Base-by-base conservation (phyloP, 1,140 invertebrate species). In the Antheraea pernyi region DNA sequence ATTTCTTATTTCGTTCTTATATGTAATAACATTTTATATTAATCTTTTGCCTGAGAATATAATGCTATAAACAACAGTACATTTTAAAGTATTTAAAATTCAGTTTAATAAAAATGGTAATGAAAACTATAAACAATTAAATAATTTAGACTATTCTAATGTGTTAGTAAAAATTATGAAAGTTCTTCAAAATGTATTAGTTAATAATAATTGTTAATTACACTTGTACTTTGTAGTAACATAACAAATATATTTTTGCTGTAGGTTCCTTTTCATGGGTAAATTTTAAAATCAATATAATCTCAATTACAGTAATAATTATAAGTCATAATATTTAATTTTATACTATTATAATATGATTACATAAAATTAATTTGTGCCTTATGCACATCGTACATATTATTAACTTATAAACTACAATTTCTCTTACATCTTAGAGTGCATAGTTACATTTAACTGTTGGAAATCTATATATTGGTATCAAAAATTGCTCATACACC, bases 401-500 rank as follows among this genome's bases (percentile, higher is more conserved):
- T 63, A 37, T 37, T 63, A 19, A 16, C 16, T 63, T 63, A 37
- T 30, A 22, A 37, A 37, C 36, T 53, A 53, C 13, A 53, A 53
- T 53, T 53, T 53, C 46, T 53, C 7, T 13, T 16, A 13, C 46
- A 53, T 16, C 46, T 53, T 53, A 13, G 46, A 53, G 46, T 53
- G 16, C 46, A 16, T 53, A 53, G 11, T 53, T 10, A 42, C 11
- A 42, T 8, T 53, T 53, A 53, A 6, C 13, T 53, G 46, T 63
- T 4, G 61, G 61, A 37, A 36, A 63, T 37, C 61, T n/a, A 65
- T 48, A 65, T 42, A 65, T 65, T 65, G n/a, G 39, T 42, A 46
- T 65, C 64, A 42, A 71, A 76, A 89, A 91, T 90, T 90, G 89
- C 89, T 91, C 89, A 91, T 91, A 91, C 89, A 91, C 89, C 89